A percentile compares a stretch with the other conserved stretches of the same genome.
Evolutionary conservation across 2,888 invertebrate genomes (phyloP).

Genomic region (Stenodema calcarata): DNA sequence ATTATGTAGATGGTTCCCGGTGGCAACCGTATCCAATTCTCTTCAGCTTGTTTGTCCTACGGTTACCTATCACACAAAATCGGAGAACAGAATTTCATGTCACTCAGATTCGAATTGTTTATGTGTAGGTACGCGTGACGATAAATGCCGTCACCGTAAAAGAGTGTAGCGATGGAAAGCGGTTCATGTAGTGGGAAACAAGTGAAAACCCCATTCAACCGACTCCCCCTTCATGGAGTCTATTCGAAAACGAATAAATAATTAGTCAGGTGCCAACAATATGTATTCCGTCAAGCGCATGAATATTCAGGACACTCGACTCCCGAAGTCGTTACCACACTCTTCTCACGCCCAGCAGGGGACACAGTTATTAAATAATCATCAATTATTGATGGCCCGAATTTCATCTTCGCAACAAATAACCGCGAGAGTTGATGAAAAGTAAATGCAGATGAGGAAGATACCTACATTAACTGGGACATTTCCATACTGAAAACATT

Average conservation of each 20-base stretch:
- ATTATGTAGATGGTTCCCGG: too few relatives aligned
- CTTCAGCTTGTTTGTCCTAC: too few relatives aligned
- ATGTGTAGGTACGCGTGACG: too few relatives aligned
- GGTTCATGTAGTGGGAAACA: not conserved
- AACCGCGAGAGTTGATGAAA: not conserved
- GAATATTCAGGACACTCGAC: not conserved
- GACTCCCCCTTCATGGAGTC: not conserved
- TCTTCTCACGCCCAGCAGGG: not conserved
- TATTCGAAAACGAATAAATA: not conserved
- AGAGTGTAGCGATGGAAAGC: not conserved
- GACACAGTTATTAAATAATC: not conserved
- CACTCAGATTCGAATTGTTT: too few relatives aligned
- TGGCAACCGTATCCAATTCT: too few relatives aligned
- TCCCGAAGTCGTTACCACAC: not conserved
- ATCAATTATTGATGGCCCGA: not conserved
- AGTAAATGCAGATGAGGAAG: not conserved
- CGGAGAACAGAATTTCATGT: too few relatives aligned
- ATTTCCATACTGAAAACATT: not conserved
- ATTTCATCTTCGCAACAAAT: not conserved
- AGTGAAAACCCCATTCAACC: not conserved
- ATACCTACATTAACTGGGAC: not conserved
- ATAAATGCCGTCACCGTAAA: too few relatives aligned
- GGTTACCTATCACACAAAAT: too few relatives aligned
- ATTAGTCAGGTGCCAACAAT: not conserved
- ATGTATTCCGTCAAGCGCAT: not conserved